phyloP scores from a whole-genome alignment of 2,888 invertebrate species.

The Aporophyla nigra region DNA sequence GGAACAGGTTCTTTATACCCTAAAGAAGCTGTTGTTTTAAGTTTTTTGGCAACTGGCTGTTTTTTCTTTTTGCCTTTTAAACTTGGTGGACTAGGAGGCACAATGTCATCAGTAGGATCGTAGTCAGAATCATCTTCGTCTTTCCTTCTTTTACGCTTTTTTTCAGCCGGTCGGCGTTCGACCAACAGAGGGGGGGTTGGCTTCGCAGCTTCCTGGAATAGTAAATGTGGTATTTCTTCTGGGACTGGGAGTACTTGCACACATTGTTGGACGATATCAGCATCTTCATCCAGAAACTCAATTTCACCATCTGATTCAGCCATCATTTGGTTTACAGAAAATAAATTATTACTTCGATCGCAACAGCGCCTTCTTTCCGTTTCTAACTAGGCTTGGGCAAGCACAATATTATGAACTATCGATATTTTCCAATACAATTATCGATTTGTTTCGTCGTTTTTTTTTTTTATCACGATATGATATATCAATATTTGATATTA shows the following conservation, averaged over 20 bases:
- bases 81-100: conserved; percentile 66
- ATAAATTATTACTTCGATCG: background rate
- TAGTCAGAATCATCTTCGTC: conserved; percentile 84
- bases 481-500: too few relatives aligned
- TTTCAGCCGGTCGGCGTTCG: conserved; percentile 69
- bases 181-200: conserved; percentile 71
- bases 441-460: too few relatives aligned
- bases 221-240: conserved; percentile 27
- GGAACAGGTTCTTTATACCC: conserved; percentile 54
- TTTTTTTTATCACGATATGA: too few relatives aligned
- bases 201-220: conserved; percentile 42
- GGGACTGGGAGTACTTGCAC: conserved; percentile 70
- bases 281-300: conserved; percentile 88
- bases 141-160: conserved; percentile 71
- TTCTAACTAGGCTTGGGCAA: too few relatives aligned
- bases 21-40: conserved; percentile 29
- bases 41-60: conserved; percentile 51
- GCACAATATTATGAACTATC: too few relatives aligned
- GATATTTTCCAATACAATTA: too few relatives aligned
- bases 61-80: conserved; percentile 63
- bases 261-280: conserved; percentile 85
- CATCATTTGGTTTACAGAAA: conserved; percentile 65
- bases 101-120: conserved; percentile 77
- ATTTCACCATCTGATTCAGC: conserved; percentile 81
- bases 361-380: background rate